Conservation (phyloP, 2,888 invertebrate species). For the Neoscelio sp. region DNA sequence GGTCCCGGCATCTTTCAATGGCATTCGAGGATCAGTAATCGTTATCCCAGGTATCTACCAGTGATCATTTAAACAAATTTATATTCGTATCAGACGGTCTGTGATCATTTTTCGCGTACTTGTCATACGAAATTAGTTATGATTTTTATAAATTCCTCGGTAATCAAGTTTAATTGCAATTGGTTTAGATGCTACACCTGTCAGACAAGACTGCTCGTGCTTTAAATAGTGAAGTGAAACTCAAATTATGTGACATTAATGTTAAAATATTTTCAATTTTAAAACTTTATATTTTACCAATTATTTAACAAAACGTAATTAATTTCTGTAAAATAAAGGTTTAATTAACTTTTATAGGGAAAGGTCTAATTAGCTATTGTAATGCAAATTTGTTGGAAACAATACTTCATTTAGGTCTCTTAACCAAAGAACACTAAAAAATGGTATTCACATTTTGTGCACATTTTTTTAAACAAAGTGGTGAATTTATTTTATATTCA, state of each 20-base stretch:
- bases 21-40: constrained; percentile 56
- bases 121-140: not conserved
- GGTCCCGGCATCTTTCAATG: constrained; percentile 38
- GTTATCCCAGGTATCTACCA: constrained; percentile 50
- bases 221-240: not conserved
- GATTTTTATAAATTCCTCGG: not conserved
- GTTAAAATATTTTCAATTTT: not conserved
- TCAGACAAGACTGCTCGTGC: no score
- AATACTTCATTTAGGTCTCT: no score
- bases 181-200: not conserved
- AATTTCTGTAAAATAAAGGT: no score
- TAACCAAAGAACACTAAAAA: no score
- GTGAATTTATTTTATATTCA: no score
- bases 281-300: not conserved
- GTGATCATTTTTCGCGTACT: not conserved
- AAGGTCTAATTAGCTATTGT: no score
- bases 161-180: not conserved
- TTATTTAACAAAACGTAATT: not conserved
- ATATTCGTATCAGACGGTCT: not conserved
- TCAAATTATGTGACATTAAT: not conserved
- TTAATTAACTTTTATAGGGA: no score
- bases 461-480: no score
- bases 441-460: no score
- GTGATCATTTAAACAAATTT: constrained; percentile 17
- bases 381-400: no score